These are phyloP conservation scores for Scyliorhinus canicula DNA, from an alignment of 2,797 vertebrate genomes.

Conservation along the genomic window DNA sequence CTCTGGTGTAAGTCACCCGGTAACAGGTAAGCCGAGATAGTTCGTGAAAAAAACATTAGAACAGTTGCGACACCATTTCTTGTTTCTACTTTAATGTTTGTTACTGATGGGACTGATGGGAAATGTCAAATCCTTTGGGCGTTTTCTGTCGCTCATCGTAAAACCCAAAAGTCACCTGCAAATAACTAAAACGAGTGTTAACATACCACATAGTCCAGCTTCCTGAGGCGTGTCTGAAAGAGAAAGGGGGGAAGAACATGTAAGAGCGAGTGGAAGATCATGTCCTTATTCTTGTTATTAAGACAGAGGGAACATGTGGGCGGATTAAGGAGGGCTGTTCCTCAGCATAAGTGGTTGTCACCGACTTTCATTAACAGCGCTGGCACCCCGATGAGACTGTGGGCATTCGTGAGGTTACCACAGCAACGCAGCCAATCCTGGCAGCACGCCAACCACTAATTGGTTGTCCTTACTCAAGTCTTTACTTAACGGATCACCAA, in stretches of 20 bases:
- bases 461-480: not conserved
- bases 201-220: conserved; percentile 9
- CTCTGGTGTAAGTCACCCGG: not conserved
- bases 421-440: not conserved
- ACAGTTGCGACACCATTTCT: not conserved
- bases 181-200: not conserved
- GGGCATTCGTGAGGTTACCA: not conserved
- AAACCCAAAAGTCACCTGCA: not conserved
- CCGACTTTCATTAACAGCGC: not conserved
- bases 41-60: not conserved
- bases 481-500: not conserved
- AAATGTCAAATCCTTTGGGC: not conserved
- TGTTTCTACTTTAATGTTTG: not conserved
- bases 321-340: not conserved
- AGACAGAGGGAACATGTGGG: not conserved
- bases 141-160: not conserved
- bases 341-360: not conserved
- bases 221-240: not conserved
- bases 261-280: not conserved
- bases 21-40: not conserved
- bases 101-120: not conserved
- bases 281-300: not conserved
- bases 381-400: not conserved
- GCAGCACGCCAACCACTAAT: not conserved
- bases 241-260: not conserved